A percentile compares a stretch with the other conserved stretches of the same genome.
phyloP scores from a whole-genome alignment of 2,888 invertebrate species.

The Platycheirus albimanus region DNA sequence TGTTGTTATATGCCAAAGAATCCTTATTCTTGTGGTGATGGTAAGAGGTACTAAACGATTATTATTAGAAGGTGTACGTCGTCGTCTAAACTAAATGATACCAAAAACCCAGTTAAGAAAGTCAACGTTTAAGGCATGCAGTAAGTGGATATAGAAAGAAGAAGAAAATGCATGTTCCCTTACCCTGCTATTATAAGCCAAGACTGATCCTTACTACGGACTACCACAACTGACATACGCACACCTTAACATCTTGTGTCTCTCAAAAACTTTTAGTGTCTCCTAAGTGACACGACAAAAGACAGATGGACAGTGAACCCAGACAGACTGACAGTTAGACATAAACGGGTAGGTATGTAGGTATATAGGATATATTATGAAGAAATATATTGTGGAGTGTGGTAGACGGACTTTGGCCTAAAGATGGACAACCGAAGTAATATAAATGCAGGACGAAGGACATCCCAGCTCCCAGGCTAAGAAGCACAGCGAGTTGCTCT shows the following conservation, averaged over 20 bases:
- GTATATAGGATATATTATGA: no score
- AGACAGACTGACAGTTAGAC: slow-evolving; percentile 73
- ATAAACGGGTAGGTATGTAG: slow-evolving; percentile 59
- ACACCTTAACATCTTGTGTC: slow-evolving; percentile 49
- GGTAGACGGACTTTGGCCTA: slow-evolving; percentile 33
- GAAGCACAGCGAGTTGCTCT: slow-evolving; percentile 34
- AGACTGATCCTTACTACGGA: slow-evolving; percentile 22
- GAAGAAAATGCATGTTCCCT: slow-evolving; percentile 31
- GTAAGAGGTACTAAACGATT: slow-evolving; percentile 56
- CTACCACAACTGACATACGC: slow-evolving; percentile 28
- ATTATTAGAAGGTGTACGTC: slow-evolving; percentile 56
- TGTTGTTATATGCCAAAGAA: slow-evolving; percentile 49
- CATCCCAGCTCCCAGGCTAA: slow-evolving; percentile 18
- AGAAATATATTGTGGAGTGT: slow-evolving; percentile 17
- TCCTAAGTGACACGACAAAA: slow-evolving; percentile 74
- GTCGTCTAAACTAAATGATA: slow-evolving; percentile 43
- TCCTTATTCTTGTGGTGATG: slow-evolving; percentile 55
- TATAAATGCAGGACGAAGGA: slow-evolving; percentile 55
- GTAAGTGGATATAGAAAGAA: slow-evolving; percentile 41
- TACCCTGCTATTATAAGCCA: no score
- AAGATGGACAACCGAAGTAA: slow-evolving; percentile 62
- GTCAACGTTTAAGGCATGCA: slow-evolving; percentile 63
- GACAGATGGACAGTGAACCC: slow-evolving; percentile 74
- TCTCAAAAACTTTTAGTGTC: slow-evolving; percentile 71
- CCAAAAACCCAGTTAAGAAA: slow-evolving; percentile 69